Evolutionary conservation across 2,888 invertebrate species (phyloP).

Genomic region (Flexamia atlantica): DNA sequence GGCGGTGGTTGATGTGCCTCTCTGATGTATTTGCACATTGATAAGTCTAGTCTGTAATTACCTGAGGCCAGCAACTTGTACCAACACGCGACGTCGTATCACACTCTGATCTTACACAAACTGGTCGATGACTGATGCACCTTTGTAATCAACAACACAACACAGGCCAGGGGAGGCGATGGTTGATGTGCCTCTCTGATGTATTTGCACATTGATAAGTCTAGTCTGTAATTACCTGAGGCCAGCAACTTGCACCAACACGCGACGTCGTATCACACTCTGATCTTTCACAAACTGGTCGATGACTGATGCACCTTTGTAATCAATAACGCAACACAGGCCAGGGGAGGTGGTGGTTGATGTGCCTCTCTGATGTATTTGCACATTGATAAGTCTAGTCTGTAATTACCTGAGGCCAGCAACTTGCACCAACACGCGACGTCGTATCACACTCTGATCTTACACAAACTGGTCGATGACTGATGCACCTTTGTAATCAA

Average conservation of each 20-base stretch:
- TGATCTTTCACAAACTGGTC: background rate
- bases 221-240: constrained; percentile 15
- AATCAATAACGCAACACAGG: constrained; percentile 21
- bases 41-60: constrained; percentile 14
- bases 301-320: constrained; percentile 4
- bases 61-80: background rate
- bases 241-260: background rate
- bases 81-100: constrained; percentile 6
- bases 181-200: background rate
- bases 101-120: background rate
- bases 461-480: background rate
- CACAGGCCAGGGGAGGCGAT: background rate
- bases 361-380: background rate
- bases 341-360: background rate
- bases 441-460: constrained; percentile 11
- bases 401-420: constrained; percentile 1
- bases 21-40: constrained; percentile 2
- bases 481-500: constrained; percentile 25
- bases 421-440: constrained; percentile 8
- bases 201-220: constrained; percentile 14
- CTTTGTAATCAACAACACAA: constrained; percentile 23
- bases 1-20: background rate
- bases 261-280: background rate
- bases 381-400: constrained; percentile 1
- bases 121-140: background rate